Evolutionary conservation across 2,888 invertebrate species (phyloP).

Genomic region (Nezara viridula): DNA sequence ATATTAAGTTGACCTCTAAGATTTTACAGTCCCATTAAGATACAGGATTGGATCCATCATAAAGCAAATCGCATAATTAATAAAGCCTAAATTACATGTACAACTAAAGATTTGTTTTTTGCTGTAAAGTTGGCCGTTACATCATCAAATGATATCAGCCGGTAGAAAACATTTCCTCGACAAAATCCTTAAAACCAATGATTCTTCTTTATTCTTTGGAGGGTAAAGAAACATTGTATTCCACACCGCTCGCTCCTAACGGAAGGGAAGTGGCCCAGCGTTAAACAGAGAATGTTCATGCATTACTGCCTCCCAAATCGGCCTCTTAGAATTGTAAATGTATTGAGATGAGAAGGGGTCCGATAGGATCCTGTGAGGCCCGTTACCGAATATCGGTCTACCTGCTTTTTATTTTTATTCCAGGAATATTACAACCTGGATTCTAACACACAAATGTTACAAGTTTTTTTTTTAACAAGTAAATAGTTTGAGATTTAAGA

Average conservation of each 20-base stretch:
- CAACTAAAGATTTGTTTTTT: too few relatives aligned
- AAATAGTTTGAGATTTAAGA: too few relatives aligned
- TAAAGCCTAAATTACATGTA: too few relatives aligned
- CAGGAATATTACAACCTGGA: not conserved
- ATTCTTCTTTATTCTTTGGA: too few relatives aligned
- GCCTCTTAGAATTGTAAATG: not conserved
- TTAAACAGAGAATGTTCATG: not conserved
- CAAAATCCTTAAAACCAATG: too few relatives aligned
- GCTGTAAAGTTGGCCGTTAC: too few relatives aligned
- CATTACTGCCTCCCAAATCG: not conserved
- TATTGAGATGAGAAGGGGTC: not conserved
- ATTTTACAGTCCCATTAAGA: too few relatives aligned
- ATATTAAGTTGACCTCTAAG: too few relatives aligned
- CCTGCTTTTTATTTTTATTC: not conserved
- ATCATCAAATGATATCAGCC: too few relatives aligned
- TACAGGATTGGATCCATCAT: too few relatives aligned
- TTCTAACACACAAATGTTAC: not conserved
- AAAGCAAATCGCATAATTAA: too few relatives aligned
- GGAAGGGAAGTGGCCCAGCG: not conserved
- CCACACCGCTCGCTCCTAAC: not conserved
- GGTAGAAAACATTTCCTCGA: too few relatives aligned
- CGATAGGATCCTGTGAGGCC: not conserved
- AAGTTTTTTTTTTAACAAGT: not conserved
- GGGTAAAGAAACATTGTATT: not conserved
- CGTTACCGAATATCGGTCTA: not conserved